These are phyloP conservation scores for Megalonaias nervosa DNA, from an alignment of 1,140 invertebrate genomes.

Conservation along the genomic window DNA sequence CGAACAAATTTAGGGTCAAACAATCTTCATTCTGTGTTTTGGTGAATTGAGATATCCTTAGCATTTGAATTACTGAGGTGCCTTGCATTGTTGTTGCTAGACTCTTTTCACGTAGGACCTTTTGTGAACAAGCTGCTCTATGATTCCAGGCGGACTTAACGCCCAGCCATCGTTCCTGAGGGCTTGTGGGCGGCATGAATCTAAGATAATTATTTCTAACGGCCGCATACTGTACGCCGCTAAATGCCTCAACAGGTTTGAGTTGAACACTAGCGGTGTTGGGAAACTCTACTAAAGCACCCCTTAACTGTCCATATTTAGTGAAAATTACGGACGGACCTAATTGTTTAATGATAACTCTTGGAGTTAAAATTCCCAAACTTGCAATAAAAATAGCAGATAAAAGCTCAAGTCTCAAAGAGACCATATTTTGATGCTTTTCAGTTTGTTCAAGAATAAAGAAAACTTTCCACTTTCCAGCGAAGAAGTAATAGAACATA, in stretches of 20 bases:
- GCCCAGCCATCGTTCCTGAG: constrained; percentile 84
- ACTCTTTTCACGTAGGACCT: constrained; percentile 80
- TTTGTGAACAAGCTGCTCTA: constrained; percentile 85
- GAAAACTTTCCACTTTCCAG: too few species aligned
- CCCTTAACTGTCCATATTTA: constrained; percentile 91
- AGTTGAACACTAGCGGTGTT: constrained; percentile 78
- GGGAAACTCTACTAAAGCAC: constrained; percentile 86
- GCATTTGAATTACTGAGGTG: constrained; percentile 88
- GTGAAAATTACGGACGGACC: constrained; percentile 74
- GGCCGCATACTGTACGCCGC: constrained; percentile 95
- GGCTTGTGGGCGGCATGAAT: constrained; percentile 94
- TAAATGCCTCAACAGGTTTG: constrained; percentile 92
- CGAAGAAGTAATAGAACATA: too few species aligned
- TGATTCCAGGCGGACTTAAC: constrained; percentile 85
- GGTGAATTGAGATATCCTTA: constrained; percentile 87
- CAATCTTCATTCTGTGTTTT: constrained; percentile 96
- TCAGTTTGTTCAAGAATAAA: too few species aligned
- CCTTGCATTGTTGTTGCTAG: constrained; percentile 81
- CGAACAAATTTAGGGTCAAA: constrained; percentile 96
- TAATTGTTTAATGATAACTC: constrained; percentile 70
- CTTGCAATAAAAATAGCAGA: background rate
- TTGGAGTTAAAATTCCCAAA: constrained; percentile 10
- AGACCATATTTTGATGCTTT: too few species aligned
- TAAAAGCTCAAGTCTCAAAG: background rate
- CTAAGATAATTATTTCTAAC: constrained; percentile 90